A percentile compares a stretch with the other conserved stretches of the same genome.
Conservation (phyloP, 2,888 invertebrate genomes). For the Drosophila emarginata region DNA sequence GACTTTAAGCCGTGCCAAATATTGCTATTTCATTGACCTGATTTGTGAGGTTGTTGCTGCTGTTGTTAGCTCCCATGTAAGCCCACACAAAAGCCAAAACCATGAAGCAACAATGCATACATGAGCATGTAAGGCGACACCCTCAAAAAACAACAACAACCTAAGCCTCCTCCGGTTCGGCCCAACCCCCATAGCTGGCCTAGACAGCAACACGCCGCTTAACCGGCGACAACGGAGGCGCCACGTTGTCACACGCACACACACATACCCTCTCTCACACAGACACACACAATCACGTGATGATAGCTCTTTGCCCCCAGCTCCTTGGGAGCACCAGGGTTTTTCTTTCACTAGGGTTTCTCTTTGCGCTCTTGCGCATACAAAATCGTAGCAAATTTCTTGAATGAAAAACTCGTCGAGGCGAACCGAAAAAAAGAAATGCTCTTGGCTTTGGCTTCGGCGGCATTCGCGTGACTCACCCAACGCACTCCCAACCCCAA, state of each 20-base stretch:
- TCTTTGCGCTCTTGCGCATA: conserved; percentile 61
- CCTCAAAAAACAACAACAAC: conserved; percentile 32
- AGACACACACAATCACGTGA: conserved; percentile 62
- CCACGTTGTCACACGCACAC: conserved; percentile 65
- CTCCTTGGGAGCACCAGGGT: conserved; percentile 1
- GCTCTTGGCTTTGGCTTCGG: conserved; percentile 12
- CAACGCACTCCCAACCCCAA: conserved; percentile 25
- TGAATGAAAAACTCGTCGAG: conserved; percentile 63
- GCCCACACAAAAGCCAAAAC: conserved; percentile 53
- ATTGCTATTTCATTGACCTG: conserved; percentile 80
- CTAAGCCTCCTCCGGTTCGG: conserved; percentile 19
- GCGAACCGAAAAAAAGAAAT: conserved; percentile 28
- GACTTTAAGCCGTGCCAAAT: conserved; percentile 69
- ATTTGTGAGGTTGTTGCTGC: conserved; percentile 54
- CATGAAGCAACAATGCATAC: conserved; percentile 69
- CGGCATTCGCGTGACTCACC: conserved; percentile 57
- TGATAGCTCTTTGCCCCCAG: conserved; percentile 30
- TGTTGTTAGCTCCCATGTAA: conserved; percentile 35
- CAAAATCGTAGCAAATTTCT: conserved; percentile 47
- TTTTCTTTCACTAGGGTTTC: conserved; percentile 61
- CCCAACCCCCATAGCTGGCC: conserved; percentile 36
- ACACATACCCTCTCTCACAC: background rate
- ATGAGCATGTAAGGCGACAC: conserved; percentile 66
- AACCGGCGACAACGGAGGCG: conserved; percentile 61
- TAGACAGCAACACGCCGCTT: conserved; percentile 62